Evolutionary conservation across 2,888 invertebrate species (phyloP).

Genomic region (Polydrusus tereticollis): DNA sequence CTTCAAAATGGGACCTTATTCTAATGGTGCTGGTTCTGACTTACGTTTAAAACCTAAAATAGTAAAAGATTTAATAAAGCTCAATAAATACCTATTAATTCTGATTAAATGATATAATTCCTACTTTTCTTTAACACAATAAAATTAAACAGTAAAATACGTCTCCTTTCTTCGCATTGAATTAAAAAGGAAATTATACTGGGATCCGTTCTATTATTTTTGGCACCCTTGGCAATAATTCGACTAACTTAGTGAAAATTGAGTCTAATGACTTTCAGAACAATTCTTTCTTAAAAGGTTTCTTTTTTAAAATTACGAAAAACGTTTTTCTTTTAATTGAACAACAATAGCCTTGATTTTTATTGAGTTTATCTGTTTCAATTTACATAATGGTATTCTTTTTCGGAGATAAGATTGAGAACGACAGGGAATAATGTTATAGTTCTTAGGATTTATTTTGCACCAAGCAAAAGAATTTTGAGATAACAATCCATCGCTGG

Average conservation of each 20-base stretch:
- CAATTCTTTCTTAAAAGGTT: slow-evolving; percentile 1
- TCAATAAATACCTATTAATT: not conserved
- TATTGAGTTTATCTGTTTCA: not conserved
- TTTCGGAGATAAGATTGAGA: too few relatives aligned
- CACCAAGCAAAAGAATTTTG: too few relatives aligned
- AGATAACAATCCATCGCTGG: too few relatives aligned
- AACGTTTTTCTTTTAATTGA: slow-evolving; percentile 2
- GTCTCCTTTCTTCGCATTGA: not conserved
- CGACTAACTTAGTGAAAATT: slow-evolving; percentile 12
- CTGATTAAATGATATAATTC: not conserved
- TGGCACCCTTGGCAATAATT: slow-evolving; percentile 5
- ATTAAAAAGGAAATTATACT: slow-evolving; percentile 6
- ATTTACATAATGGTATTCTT: not conserved
- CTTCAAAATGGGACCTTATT: too few relatives aligned
- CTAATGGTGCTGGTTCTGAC: too few relatives aligned
- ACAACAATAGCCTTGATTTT: not conserved
- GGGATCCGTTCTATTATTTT: slow-evolving; percentile 5
- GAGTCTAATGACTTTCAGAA: slow-evolving; percentile 7
- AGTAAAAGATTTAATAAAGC: too few relatives aligned
- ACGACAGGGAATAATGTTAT: too few relatives aligned
- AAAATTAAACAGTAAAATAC: slow-evolving; percentile 9
- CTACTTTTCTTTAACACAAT: not conserved
- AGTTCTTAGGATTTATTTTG: too few relatives aligned
- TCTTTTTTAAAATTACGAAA: not conserved
- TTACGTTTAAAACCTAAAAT: too few relatives aligned